Evolutionary conservation across 2,797 vertebrate genomes (phyloP).

Genomic region (Hyperoplus immaculatus): DNA sequence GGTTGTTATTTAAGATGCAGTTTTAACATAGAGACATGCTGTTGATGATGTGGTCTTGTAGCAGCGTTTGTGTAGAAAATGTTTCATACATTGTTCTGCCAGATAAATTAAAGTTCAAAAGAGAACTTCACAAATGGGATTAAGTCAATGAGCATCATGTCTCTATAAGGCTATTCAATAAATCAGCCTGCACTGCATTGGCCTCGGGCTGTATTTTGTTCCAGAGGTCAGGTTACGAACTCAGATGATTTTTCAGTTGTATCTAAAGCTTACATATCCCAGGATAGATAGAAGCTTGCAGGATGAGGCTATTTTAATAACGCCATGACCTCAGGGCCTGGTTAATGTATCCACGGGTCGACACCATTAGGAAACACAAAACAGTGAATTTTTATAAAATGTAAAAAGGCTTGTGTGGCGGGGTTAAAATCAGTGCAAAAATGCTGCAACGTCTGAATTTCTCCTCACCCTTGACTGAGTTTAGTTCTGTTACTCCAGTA

Average conservation of each 20-base stretch:
- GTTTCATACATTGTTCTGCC: slow-evolving; percentile 17
- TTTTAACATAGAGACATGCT: not conserved
- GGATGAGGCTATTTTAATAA: slow-evolving; percentile 16
- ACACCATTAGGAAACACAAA: not conserved
- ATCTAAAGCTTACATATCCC: not conserved
- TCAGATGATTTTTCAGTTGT: not conserved
- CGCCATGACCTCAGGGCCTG: not conserved
- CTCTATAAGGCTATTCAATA: slow-evolving; percentile 13
- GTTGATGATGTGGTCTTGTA: not conserved
- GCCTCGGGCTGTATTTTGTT: slow-evolving; percentile 10
- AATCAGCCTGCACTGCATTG: slow-evolving; percentile 15
- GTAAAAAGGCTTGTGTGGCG: slow-evolving; percentile 1
- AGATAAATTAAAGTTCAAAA: slow-evolving; percentile 11
- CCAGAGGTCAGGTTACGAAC: slow-evolving; percentile 5
- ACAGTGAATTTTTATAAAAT: slow-evolving; percentile 4
- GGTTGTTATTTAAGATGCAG: too few relatives aligned
- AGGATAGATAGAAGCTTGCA: not conserved
- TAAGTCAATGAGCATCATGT: slow-evolving; percentile 21
- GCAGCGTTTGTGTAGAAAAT: slow-evolving; percentile 3
- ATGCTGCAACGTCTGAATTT: not conserved
- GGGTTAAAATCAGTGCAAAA: not conserved
- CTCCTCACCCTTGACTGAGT: not conserved
- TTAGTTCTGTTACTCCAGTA: not conserved
- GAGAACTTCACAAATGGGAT: slow-evolving; percentile 32
- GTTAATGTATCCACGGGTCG: slow-evolving; percentile 1